Evolutionary conservation across 2,797 vertebrate species (phyloP).

Genomic region (Heterohyrax brucei): DNA sequence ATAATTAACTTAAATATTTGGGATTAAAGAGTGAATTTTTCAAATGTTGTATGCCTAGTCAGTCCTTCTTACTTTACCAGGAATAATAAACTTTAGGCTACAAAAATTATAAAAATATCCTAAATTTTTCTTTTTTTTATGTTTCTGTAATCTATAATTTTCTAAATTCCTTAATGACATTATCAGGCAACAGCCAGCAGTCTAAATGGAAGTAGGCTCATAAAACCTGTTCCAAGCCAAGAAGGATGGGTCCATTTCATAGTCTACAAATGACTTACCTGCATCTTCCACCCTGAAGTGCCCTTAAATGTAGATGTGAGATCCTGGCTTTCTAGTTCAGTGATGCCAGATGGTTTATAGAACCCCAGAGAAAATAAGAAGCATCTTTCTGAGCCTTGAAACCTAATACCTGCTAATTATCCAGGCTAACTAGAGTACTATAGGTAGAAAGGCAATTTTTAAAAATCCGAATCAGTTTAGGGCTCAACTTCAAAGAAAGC

Average conservation of each 20-base stretch:
- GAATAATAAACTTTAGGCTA: not conserved
- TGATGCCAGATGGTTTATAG: constrained; percentile 73
- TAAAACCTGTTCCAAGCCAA: constrained; percentile 54
- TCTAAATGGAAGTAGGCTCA: constrained; percentile 42
- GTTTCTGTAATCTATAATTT: constrained; percentile 1
- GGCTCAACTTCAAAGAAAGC: not conserved
- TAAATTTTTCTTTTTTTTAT: constrained; percentile 45
- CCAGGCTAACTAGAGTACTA: constrained; percentile 32
- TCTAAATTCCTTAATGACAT: not conserved
- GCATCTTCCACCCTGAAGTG: not conserved
- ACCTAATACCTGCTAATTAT: constrained; percentile 45
- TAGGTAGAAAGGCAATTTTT: constrained; percentile 33
- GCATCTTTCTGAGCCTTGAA: constrained; percentile 27
- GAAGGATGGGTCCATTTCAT: constrained; percentile 44
- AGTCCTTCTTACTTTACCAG: not conserved
- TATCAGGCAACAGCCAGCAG: not conserved
- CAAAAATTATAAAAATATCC: constrained; percentile 29
- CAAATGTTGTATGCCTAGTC: not conserved
- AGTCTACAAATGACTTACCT: constrained; percentile 37
- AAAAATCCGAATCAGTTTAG: constrained; percentile 9
- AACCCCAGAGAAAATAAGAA: constrained; percentile 64
- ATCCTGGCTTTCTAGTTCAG: constrained; percentile 65
- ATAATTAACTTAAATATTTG: not conserved
- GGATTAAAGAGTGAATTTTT: not conserved
- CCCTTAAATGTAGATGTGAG: constrained; percentile 56